Evolutionary conservation across 2,888 invertebrate species (phyloP), one percentile per base, ranked within the genome.

Genomic region (Heliconius sara): DNA sequence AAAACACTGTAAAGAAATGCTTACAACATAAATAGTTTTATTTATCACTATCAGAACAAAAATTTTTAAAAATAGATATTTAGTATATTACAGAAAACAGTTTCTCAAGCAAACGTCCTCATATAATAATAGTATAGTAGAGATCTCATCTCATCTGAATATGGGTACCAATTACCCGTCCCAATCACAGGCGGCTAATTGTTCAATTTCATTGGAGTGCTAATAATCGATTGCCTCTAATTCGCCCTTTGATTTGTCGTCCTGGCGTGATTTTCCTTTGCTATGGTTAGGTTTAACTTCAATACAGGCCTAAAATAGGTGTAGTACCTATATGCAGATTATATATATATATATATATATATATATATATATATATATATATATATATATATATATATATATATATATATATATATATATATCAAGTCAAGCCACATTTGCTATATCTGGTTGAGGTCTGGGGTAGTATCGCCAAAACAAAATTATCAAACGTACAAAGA

Each of bases 151-250:
- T 52, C 52, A 73, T 66, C 66, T 67, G 47, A 67, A 30, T 52
- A 67, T 52, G 78, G 66, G 47, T 63, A 27, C 47, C 80, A 80
- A 75, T 80, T 77, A 80, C 52, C 70, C 47, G 16, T n/a, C 72
- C 74, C 77, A 77, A 79, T 80, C 68, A 78, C 65, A 74, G 70
- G 43, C 73, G 22, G 73, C 77, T 80, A 78, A 80, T 77, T 78
- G 74, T 74, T 19, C 77, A 68, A 78, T 80, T 80, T 65, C 65
- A 80, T 71, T 78, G 67, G 74, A 78, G 68, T 74, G 78, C 65
- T 74, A 80, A 73, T 80, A 70, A 80, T 70, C 68, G 74, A 75
- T 74, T 75, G 74, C 70, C 66, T 75, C 63, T 65, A 75, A 77
- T 74, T 75, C 68, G 63, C 65, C 75, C 75, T 75, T 75, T 75